Evolutionary conservation across 2,888 invertebrate species (phyloP).

Genomic region (Calephelis perditalis): DNA sequence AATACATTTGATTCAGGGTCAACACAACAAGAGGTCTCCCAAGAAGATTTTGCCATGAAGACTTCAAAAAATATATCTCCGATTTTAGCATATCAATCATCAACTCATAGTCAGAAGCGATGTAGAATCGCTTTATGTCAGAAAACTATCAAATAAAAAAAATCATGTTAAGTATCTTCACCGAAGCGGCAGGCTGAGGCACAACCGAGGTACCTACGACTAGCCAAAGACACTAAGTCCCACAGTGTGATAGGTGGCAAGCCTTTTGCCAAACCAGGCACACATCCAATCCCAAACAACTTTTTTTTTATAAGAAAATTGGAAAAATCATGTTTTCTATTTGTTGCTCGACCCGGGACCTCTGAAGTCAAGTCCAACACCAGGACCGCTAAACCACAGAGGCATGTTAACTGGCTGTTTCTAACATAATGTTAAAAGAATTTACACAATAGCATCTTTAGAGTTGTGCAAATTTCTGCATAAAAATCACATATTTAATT

Average conservation of each 20-base stretch:
- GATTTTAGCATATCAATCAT: slow-evolving; percentile 98
- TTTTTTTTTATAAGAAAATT: too few species aligned
- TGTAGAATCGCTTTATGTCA: slow-evolving; percentile 98
- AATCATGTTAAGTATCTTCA: slow-evolving; percentile 17
- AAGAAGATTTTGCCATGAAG: slow-evolving; percentile 98
- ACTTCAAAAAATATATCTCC: slow-evolving; percentile 98
- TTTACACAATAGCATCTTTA: slow-evolving; percentile 5
- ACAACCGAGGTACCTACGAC: too few species aligned
- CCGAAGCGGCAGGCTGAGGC: neutral
- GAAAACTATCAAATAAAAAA: slow-evolving; percentile 86
- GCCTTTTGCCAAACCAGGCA: too few species aligned
- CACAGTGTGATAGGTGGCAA: too few species aligned
- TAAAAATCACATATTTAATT: too few species aligned
- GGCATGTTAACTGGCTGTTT: too few species aligned
- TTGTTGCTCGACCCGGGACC: too few species aligned
- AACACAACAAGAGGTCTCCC: slow-evolving; percentile 97
- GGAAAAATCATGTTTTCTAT: too few species aligned
- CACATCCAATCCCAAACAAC: too few species aligned
- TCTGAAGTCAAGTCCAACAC: too few species aligned
- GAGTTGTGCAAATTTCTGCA: neutral
- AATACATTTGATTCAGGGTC: slow-evolving; percentile 90
- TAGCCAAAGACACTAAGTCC: too few species aligned
- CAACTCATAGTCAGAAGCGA: slow-evolving; percentile 98
- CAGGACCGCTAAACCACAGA: too few species aligned
- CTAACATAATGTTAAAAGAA: slow-evolving; percentile 13